Evolutionary conservation across 2,888 invertebrate species (phyloP).

Genomic region (Megastigmus dorsalis): DNA sequence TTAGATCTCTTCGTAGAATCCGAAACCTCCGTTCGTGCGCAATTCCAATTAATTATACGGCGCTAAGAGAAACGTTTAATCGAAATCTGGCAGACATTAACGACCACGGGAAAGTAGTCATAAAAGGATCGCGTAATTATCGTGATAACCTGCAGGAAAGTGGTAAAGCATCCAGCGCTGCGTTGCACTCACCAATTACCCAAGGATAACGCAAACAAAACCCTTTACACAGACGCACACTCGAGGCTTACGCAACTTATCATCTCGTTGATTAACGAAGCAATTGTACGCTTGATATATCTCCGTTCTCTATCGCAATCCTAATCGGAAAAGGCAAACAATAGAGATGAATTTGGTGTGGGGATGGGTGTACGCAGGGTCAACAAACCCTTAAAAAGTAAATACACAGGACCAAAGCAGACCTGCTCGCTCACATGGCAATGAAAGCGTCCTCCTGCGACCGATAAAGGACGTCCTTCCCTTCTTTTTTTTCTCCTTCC

Average conservation of each 20-base stretch:
- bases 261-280: not conserved
- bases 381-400: not conserved
- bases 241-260: too few relatives aligned
- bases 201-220: not conserved
- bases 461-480: conserved; percentile 4
- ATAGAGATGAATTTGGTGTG: not conserved
- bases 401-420: too few relatives aligned
- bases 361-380: not conserved
- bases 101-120: too few relatives aligned
- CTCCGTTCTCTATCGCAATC: not conserved
- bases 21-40: too few relatives aligned
- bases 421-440: not conserved
- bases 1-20: too few relatives aligned
- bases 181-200: not conserved
- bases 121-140: too few relatives aligned
- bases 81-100: too few relatives aligned
- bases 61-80: too few relatives aligned
- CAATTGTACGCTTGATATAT: not conserved
- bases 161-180: too few relatives aligned
- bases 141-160: too few relatives aligned
- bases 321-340: not conserved
- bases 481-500: too few relatives aligned
- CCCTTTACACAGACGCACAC: not conserved
- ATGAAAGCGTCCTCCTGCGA: not conserved
- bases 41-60: too few relatives aligned